phyloP scores from a whole-genome alignment of 2,888 invertebrate species.

The Tolmerus cingulatus region DNA sequence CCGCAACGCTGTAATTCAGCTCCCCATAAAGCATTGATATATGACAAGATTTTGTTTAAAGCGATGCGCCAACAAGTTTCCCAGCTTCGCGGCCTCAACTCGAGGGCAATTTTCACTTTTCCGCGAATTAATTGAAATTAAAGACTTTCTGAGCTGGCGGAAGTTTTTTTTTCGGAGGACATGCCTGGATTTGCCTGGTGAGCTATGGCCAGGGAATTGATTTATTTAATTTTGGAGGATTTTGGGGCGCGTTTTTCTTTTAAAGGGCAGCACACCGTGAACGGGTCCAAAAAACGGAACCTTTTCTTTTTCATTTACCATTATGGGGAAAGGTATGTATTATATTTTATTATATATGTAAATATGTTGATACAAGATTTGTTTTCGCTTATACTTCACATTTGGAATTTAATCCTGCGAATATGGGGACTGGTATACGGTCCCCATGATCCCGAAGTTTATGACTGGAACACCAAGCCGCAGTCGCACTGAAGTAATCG shows the following conservation, averaged over 20 bases:
- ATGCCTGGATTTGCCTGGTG: neutral
- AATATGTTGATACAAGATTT: too few relatives aligned
- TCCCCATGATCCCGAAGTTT: too few relatives aligned
- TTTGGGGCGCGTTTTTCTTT: neutral
- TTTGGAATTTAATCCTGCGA: too few relatives aligned
- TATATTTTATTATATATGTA: too few relatives aligned
- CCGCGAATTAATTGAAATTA: conserved; percentile 32
- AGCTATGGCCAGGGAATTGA: conserved; percentile 2
- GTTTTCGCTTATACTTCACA: too few relatives aligned
- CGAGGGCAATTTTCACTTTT: conserved; percentile 29
- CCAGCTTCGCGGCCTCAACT: neutral
- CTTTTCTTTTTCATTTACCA: too few relatives aligned
- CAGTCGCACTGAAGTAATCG: too few relatives aligned
- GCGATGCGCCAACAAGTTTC: conserved; percentile 29
- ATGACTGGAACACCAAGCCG: too few relatives aligned
- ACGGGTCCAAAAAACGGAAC: too few relatives aligned
- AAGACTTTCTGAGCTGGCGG: conserved; percentile 6
- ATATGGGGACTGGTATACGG: too few relatives aligned
- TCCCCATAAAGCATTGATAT: conserved; percentile 26
- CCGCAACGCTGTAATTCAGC: neutral
- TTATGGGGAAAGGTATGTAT: too few relatives aligned
- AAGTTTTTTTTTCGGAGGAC: neutral
- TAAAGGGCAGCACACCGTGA: neutral
- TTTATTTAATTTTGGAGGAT: conserved; percentile 14
- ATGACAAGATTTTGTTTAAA: conserved; percentile 21